A percentile compares a stretch with the other conserved stretches of the same genome.
phyloP scores from a whole-genome alignment of 2,113 vertebrate species.

The Tachuris rubrigastra region DNA sequence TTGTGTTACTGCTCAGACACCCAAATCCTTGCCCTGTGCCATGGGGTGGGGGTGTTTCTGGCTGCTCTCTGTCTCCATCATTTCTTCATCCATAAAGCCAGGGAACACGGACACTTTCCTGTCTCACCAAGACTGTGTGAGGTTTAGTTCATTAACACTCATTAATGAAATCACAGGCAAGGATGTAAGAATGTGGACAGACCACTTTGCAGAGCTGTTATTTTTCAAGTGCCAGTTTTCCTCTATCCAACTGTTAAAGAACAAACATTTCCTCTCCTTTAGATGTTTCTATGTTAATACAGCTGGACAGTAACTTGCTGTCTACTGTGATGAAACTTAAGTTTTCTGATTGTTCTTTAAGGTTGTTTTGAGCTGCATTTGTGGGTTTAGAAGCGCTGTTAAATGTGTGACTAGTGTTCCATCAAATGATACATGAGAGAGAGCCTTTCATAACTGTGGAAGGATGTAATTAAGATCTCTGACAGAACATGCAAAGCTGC shows the following conservation, averaged over 20 bases:
- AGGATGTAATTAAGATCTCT: not conserved
- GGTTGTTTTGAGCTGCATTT: not conserved
- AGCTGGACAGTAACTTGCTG: not conserved
- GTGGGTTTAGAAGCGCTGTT: not conserved
- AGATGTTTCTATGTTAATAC: not conserved
- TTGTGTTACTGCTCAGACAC: not conserved
- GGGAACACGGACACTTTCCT: accelerated
- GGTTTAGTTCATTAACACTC: not conserved
- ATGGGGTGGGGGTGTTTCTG: not conserved
- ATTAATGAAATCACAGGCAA: not conserved
- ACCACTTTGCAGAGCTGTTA: not conserved
- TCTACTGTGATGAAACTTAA: not conserved
- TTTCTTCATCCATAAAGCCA: not conserved
- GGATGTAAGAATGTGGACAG: no score
- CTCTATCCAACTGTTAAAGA: not conserved
- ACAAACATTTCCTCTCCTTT: not conserved
- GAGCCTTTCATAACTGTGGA: not conserved
- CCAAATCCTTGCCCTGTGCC: not conserved
- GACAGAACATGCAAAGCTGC: not conserved
- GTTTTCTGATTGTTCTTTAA: not conserved
- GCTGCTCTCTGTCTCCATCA: not conserved
- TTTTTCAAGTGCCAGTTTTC: not conserved
- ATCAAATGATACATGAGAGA: not conserved
- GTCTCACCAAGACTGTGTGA: not conserved
- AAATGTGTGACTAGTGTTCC: not conserved